Evolutionary conservation across 2,113 vertebrate species (phyloP).

Genomic region (Cyprinodon brontotheroides): DNA sequence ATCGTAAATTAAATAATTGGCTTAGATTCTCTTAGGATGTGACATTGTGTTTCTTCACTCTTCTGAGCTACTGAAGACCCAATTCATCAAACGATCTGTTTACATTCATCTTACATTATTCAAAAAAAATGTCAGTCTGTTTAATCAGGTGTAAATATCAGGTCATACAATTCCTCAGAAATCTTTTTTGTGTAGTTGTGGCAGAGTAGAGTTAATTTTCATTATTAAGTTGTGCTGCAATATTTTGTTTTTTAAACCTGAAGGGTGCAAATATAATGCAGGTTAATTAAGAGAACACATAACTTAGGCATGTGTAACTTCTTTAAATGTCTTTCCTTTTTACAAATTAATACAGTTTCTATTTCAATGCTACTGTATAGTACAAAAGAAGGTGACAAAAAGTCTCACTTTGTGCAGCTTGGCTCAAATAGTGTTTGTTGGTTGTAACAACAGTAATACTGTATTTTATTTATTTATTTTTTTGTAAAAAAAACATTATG

Average conservation of each 20-base stretch:
- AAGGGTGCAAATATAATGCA: background rate
- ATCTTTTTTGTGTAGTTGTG: conserved; percentile 19
- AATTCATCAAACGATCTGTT: conserved; percentile 17
- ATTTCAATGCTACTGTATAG: background rate
- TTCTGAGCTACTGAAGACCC: conserved; percentile 1
- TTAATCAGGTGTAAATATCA: conserved; percentile 12
- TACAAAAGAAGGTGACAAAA: background rate
- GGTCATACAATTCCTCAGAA: conserved; percentile 9
- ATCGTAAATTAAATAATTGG: no score
- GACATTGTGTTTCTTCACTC: conserved; percentile 10
- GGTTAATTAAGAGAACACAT: background rate
- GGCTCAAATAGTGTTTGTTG: background rate
- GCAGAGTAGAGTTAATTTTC: background rate
- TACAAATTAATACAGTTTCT: background rate
- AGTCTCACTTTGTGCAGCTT: conserved; percentile 2
- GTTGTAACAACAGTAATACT: no score
- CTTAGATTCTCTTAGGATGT: background rate
- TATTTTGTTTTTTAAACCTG: background rate
- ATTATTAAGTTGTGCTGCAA: background rate
- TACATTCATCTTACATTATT: conserved; percentile 26
- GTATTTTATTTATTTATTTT: no score
- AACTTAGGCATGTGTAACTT: background rate
- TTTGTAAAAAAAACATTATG: no score
- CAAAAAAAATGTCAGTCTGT: conserved; percentile 5
- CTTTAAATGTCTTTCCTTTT: background rate